Conservation (phyloP, 2,113 vertebrate genomes). For the Melanocharis versteri region DNA sequence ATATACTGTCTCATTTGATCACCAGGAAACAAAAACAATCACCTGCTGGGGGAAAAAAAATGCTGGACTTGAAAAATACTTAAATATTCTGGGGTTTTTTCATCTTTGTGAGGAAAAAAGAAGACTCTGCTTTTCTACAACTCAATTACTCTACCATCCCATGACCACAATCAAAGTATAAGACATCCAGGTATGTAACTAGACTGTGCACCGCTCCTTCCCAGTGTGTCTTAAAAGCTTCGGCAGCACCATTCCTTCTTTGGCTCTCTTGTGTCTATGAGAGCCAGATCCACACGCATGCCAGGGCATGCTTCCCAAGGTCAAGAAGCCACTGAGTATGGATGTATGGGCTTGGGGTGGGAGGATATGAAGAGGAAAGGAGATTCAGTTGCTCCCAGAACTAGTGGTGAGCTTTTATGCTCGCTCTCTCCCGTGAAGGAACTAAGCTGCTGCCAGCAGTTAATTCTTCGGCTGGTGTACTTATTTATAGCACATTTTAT, state of each 20-base stretch:
- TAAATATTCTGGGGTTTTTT: neutral
- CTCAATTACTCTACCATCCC: neutral
- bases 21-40: neutral
- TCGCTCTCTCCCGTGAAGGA: neutral
- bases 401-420: neutral
- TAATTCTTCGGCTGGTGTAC: neutral
- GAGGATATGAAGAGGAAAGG: neutral
- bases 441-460: slow-evolving; percentile 10
- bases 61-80: neutral
- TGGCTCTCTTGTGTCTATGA: neutral
- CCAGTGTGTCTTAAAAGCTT: neutral
- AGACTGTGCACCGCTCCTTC: neutral
- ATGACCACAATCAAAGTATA: neutral
- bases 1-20: neutral
- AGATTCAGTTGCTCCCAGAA: neutral
- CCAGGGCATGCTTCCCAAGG: neutral
- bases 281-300: rapidly evolving
- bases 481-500: slow-evolving; percentile 30
- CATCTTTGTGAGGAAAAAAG: neutral
- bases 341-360: neutral
- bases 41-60: neutral
- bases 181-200: neutral
- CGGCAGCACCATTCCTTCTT: neutral
- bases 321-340: rapidly evolving
- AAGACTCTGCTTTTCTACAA: neutral